phyloP scores from a whole-genome alignment of 2,113 vertebrate genomes.

The Climacteris rufus region DNA sequence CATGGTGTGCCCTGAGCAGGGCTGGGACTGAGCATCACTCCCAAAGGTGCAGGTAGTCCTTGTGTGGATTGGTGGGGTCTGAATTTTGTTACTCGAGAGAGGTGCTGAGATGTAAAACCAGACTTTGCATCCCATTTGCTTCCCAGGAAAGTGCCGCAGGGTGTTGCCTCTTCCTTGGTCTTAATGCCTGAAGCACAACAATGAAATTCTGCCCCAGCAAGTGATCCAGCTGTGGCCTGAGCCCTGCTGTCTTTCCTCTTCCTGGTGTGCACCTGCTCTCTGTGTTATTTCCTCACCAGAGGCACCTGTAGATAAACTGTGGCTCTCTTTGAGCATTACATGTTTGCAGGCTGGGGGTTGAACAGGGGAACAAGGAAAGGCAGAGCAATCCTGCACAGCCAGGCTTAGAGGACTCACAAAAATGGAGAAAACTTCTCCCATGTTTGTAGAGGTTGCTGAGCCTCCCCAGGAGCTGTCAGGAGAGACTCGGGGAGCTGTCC shows the following conservation, averaged over 20 bases:
- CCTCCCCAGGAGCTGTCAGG: neutral
- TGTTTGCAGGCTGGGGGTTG: neutral
- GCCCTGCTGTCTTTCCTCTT: neutral
- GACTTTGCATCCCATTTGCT: neutral
- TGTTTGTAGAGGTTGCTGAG: neutral
- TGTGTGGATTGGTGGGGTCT: neutral
- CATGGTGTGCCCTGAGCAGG: neutral
- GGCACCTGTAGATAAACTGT: neutral
- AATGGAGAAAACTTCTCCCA: neutral
- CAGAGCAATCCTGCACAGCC: neutral
- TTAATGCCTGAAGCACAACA: neutral
- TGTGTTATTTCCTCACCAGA: neutral
- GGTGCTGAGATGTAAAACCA: neutral
- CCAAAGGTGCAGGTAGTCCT: neutral
- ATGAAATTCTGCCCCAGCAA: neutral
- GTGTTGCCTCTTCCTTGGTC: neutral
- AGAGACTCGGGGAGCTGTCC: neutral
- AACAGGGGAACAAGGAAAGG: neutral
- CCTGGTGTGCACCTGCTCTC: neutral
- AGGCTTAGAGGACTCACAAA: neutral
- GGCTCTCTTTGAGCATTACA: neutral
- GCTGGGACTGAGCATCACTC: neutral
- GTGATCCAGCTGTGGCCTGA: neutral
- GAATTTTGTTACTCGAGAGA: neutral
- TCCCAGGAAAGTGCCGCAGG: neutral